phyloP scores from a whole-genome alignment of 2,113 vertebrate genomes.

The Gopherus evgoodei region DNA sequence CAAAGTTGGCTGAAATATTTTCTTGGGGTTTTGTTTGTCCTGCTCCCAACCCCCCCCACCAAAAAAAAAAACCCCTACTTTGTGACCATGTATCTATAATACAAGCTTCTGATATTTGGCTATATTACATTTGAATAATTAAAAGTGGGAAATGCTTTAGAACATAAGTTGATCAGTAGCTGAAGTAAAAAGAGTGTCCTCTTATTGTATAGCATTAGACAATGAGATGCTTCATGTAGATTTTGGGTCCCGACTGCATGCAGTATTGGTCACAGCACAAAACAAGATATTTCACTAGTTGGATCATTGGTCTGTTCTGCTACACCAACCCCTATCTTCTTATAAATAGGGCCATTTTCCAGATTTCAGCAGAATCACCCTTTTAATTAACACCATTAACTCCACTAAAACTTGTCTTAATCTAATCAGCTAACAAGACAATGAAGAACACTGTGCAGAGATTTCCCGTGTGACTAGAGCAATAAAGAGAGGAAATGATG shows the following conservation, averaged over 20 bases:
- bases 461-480: neutral
- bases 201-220: neutral
- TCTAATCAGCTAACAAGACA: slow-evolving; percentile 5
- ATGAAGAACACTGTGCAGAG: neutral
- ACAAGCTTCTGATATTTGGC: neutral
- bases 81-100: accelerated
- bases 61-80: neutral
- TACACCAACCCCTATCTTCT: neutral
- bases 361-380: neutral
- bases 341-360: neutral
- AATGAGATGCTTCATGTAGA: accelerated
- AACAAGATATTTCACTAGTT: neutral
- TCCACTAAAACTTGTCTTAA: neutral
- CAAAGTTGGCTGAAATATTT: neutral
- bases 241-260: neutral
- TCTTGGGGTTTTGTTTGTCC: neutral
- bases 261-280: neutral
- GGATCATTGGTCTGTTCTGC: neutral
- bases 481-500: slow-evolving; percentile 1
- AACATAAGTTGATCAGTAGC: neutral
- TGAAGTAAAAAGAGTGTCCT: neutral
- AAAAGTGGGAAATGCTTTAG: neutral
- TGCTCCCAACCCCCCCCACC: accelerated
- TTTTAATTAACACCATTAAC: slow-evolving; percentile 2
- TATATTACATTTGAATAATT: neutral